Evolutionary conservation across 2,797 vertebrate species (phyloP), one percentile per base, ranked within the genome.

Genomic region (Steatocranus sp.): DNA sequence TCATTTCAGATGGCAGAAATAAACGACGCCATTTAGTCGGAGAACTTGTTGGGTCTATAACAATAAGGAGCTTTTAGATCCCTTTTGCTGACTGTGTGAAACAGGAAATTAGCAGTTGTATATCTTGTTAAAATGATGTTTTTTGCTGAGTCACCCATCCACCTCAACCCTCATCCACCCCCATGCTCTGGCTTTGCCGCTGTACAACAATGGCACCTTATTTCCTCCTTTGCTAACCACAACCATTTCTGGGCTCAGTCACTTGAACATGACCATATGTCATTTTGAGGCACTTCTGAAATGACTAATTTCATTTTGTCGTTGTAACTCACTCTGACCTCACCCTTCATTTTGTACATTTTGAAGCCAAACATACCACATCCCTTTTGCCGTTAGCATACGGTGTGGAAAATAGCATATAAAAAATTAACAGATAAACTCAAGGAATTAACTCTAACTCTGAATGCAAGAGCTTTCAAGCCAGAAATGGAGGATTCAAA

Each of bases 371-470:
- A 32, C 43, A 78, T 41, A 41, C 6, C 58, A 6, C 14, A 11
- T 46, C 11, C 43, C 41, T 70, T 70, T 27, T 73, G 54, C 54
- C 20, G 41, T 73, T 11, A 68, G 50, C 61, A 75, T 43, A 56
- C 2, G 6, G 25, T 79, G 41, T 38, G 34, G 54, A 53, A 56
- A 84, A 75, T 51, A 46, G 18, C 56, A 61, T 61, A n/a, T 75
- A 80, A 15, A 75, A 82, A 70, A 85, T 87, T 76, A 78, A 74
- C 76, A 73, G 34, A 50, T 87, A 83, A 58, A 34, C 7, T 30
- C 11, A 76, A 12, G 32, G 32, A 81, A 78, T 17, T 53, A 89
- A 80, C 79, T 81, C 46, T 84, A 46, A 79, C n/a, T 76, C 5
- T 7, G 58, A 70, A 18, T 79, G 82, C 53, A 83, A 85, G 87